Conservation (phyloP, 2,888 invertebrate genomes). For the Ferdinandea cuprea region DNA sequence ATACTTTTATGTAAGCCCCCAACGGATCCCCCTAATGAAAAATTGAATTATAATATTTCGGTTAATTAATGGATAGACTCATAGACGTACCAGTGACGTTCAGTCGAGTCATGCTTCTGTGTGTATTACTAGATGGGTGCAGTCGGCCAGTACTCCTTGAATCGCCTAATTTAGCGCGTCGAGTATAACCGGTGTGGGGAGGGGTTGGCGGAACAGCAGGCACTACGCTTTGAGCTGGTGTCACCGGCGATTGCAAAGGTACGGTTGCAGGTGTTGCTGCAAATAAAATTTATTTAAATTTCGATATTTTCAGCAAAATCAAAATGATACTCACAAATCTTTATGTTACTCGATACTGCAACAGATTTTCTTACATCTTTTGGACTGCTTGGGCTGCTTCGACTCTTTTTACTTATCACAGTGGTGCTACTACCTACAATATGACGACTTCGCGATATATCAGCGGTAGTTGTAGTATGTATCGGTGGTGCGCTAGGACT, state of each 20-base stretch:
- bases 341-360: conserved; percentile 76
- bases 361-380: conserved; percentile 75
- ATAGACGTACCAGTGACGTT: conserved; percentile 86
- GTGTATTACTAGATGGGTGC: conserved; percentile 88
- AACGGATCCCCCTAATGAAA: conserved; percentile 85
- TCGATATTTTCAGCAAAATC: neutral
- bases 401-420: conserved; percentile 77
- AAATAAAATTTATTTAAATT: neutral
- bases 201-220: conserved; percentile 78
- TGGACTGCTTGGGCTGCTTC: conserved; percentile 79
- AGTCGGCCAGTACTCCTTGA: conserved; percentile 90
- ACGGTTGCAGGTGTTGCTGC: conserved; percentile 71
- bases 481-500: conserved; percentile 60
- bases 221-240: conserved; percentile 28
- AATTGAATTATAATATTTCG: neutral
- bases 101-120: conserved; percentile 90
- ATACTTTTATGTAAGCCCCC: conserved; percentile 92
- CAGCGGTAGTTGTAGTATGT: conserved; percentile 49
- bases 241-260: conserved; percentile 22
- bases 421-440: conserved; percentile 64
- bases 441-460: conserved; percentile 57
- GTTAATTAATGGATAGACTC: neutral
- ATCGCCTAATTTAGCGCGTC: conserved; percentile 88
- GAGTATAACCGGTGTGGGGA: conserved; percentile 84
- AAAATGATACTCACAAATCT: conserved; percentile 77